Conservation (phyloP, 2,888 invertebrate genomes). For the Stenodera caucasica region DNA sequence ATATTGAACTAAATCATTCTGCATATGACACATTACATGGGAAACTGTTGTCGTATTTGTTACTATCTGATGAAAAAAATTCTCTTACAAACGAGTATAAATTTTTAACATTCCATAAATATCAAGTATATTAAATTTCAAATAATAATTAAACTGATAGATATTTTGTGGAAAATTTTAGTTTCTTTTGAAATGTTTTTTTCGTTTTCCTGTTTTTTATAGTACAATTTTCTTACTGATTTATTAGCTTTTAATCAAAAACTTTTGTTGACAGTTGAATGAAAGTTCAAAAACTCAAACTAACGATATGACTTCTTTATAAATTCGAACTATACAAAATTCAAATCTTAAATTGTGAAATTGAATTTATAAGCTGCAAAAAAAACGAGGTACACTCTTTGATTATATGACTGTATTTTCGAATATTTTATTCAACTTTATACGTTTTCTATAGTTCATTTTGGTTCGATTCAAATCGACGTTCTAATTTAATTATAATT, state of each 20-base stretch:
- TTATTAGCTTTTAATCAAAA: slow-evolving; percentile 27
- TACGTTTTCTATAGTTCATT: not conserved
- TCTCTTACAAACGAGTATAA: not conserved
- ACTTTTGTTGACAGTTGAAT: slow-evolving; percentile 25
- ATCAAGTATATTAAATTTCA: too few species aligned
- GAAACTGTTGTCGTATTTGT: slow-evolving; percentile 19
- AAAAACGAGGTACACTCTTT: not conserved
- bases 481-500: not conserved
- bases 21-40: slow-evolving; percentile 29
- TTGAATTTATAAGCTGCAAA: slow-evolving; percentile 1
- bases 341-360: slow-evolving; percentile 10
- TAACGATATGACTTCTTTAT: slow-evolving; percentile 17
- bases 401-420: not conserved
- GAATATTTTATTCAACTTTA: too few species aligned
- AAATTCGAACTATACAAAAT: slow-evolving; percentile 8
- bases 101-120: too few species aligned
- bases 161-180: not conserved
- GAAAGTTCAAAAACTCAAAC: slow-evolving; percentile 22
- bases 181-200: too few species aligned
- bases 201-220: not conserved
- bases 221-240: slow-evolving; percentile 21
- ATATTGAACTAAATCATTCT: slow-evolving; percentile 28
- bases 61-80: not conserved
- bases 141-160: not conserved
- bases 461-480: not conserved